A percentile compares a stretch with the other conserved stretches of the same genome.
These are phyloP conservation scores for Octodon degus DNA, from an alignment of 2,113 vertebrate genomes.

Conservation along the genomic window DNA sequence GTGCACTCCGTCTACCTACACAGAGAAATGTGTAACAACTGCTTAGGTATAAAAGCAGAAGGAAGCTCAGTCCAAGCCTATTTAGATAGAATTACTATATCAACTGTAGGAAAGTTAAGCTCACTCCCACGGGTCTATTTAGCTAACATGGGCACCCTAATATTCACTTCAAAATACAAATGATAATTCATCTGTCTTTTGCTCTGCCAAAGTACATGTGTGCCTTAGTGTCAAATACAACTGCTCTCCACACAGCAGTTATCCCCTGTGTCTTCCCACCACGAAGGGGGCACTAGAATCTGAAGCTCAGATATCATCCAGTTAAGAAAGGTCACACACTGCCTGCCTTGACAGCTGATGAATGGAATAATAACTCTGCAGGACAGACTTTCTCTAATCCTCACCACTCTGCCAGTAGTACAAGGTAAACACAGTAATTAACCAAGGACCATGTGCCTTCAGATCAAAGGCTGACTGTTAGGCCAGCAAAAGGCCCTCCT, in stretches of 20 bases:
- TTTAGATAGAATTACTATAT: neutral
- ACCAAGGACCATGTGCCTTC: conserved; percentile 52
- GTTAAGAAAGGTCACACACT: conserved; percentile 40
- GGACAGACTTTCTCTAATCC: conserved; percentile 55
- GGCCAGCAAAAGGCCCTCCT: conserved; percentile 65
- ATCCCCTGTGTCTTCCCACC: conserved; percentile 16
- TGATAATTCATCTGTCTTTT: neutral
- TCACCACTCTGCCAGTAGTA: conserved; percentile 42
- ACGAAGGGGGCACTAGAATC: conserved; percentile 19
- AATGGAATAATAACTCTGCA: conserved; percentile 60
- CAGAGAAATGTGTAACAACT: neutral
- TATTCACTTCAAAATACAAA: conserved; percentile 56
- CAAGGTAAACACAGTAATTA: conserved; percentile 68
- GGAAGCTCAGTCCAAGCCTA: neutral
- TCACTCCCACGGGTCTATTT: neutral
- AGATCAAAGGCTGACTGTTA: conserved; percentile 75
- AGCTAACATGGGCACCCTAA: neutral
- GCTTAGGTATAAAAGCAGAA: neutral
- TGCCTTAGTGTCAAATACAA: neutral
- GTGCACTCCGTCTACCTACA: conserved; percentile 94
- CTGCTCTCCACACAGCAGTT: neutral
- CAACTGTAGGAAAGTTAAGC: neutral
- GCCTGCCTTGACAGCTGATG: conserved; percentile 20
- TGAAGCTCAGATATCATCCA: conserved; percentile 39
- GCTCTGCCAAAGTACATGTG: conserved; percentile 1